Base-by-base conservation (phyloP, 2,888 invertebrate species). In the Tortrix viridana region DNA sequence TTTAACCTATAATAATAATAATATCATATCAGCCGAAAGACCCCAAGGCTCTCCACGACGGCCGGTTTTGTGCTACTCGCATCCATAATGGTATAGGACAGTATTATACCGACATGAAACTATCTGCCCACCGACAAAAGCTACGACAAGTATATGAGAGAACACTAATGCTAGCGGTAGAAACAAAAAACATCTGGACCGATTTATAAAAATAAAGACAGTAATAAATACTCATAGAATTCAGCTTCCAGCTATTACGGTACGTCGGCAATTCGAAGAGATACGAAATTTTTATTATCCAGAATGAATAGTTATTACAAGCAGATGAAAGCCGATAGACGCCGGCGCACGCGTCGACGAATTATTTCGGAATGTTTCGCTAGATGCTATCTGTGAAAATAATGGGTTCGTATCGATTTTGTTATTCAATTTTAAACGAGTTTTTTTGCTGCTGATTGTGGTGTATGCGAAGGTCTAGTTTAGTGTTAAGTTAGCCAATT, bases 231-330 rank as follows among this genome's bases (percentile, higher is more conserved):
- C 74, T 70, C 72, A 69, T 74, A 74, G 74, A 80, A 80, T 78
- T 77, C 70, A 78, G 82, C 85, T 84, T 66, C 79, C 72, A 85
- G 85, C 84, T 75, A 84, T 84, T 83, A 84, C 84, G 81, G 81
- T 84, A 85, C 79, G 81, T 74, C 73, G 67, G 75, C 77, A 77
- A 78, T 80, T 75, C 71, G 66, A 72, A 75, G 73, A 77, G 79
- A 81, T 84, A 80, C 74, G 71, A 77, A 70, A 80, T 82, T 74
- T 82, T 84, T 85, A 85, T 84, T 79, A 80, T 78, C 68, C 74
- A 71, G 80, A 82, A 83, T 83, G 80, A 82, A 81, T 82, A 81
- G 82, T 81, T 84, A 85, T 84, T 83, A 82, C 74, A 76, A 74
- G 74, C 73, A 82, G 83, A 85, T 83, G 84, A 82, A 81, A 83